phyloP scores from a whole-genome alignment of 1,140 invertebrate genomes.

The Drosophila pallidifrons region DNA sequence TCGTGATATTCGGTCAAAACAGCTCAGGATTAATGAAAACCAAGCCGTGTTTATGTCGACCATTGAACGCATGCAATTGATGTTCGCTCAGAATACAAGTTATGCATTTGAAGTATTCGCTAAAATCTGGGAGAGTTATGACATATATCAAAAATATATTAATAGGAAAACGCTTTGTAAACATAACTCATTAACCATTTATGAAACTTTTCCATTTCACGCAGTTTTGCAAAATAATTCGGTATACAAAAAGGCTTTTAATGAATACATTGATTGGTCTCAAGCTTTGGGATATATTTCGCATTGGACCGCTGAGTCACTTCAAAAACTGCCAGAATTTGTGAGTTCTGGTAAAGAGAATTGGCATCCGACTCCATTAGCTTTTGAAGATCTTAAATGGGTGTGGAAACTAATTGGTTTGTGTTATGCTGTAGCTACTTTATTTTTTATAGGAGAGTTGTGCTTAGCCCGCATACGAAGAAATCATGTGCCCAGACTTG shows the following conservation, averaged over 20 bases:
- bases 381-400: neutral
- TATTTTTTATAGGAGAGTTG: conserved; percentile 34
- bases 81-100: conserved; percentile 3
- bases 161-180: neutral
- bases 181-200: neutral
- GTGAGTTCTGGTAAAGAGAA: neutral
- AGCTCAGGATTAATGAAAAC: neutral
- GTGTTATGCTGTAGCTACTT: conserved; percentile 5
- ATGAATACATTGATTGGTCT: neutral
- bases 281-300: neutral
- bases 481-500: neutral
- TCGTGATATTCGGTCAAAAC: neutral
- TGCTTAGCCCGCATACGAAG: neutral
- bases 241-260: neutral
- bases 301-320: neutral
- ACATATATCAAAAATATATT: neutral
- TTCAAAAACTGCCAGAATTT: neutral
- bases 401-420: conserved; percentile 24
- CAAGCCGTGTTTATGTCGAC: neutral
- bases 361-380: neutral
- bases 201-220: neutral
- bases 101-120: conserved; percentile 2
- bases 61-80: neutral
- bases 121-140: neutral
- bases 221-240: conserved; percentile 17